Base-by-base conservation (phyloP, 2,113 vertebrate genomes). In the Anolis sagrei region DNA sequence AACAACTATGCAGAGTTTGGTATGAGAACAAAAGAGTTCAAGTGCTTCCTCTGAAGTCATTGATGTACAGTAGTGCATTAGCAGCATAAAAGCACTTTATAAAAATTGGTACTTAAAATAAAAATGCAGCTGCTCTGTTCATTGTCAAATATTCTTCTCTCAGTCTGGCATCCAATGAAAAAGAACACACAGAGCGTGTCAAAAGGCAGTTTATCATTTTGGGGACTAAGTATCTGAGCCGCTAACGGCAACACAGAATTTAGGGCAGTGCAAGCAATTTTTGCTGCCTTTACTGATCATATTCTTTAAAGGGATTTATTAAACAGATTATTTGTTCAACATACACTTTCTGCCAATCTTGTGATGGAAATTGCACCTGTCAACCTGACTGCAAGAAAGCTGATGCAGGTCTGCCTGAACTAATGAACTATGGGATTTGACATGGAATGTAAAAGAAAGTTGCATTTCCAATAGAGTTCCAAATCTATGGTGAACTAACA, bases 51-150 rank as follows among this genome's bases (percentile, higher is more conserved):
- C 83, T 84, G 83, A 77, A 77, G 83, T 77, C 83, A 77, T 11
- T 77, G 74, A 77, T 69, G 83, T 84, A 77, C 83, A 84, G 83
- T 77, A 84, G 58, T 49, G n/a, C 74, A 84, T 84, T 84, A 84
- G 82, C 61, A 68, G 73, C 44, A 77, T 77, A 69, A 77, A 84
- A 77, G 74, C 27, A 25, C 74, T 84, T 77, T 84, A 84, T 69
- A 76, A 84, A 81, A 76, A 84, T 69, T 84, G 83, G 68, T 77
- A 77, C 83, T 84, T 84, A 84, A 84, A 84, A 84, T 77, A 84
- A 84, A 77, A 69, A 77, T 69, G 83, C 74, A 84, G 73, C 83
- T 84, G 83, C 74, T 77, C n/a, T 54, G 74, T 66, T 84, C 74
- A 84, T 84, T 84, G 83, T 84, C n/a, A 77, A 68, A 76, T 51